These are phyloP conservation scores for Sebastes vulpes DNA, from an alignment of 2,797 vertebrate genomes.

Conservation along the genomic window DNA sequence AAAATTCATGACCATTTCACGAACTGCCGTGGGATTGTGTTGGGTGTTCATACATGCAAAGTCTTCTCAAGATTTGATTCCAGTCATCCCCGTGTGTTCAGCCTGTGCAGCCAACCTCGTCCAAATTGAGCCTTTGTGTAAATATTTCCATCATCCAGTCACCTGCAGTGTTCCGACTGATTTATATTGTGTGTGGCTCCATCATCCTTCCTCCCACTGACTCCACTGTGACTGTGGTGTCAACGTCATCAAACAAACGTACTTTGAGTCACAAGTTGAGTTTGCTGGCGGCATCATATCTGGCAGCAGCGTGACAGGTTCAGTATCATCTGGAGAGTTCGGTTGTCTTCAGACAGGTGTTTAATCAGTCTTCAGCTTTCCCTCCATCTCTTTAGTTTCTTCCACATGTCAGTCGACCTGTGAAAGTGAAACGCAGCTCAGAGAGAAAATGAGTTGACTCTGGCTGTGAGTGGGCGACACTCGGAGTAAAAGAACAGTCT, in stretches of 20 bases:
- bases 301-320: background rate
- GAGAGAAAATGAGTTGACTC: background rate
- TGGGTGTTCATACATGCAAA: background rate
- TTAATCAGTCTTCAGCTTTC: background rate
- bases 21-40: no score
- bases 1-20: no score
- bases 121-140: background rate
- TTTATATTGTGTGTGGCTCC: background rate
- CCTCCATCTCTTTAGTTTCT: background rate
- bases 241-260: background rate
- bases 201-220: background rate
- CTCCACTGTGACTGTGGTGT: conserved; percentile 3
- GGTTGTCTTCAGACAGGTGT: background rate
- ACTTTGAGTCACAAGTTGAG: background rate
- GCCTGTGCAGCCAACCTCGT: background rate
- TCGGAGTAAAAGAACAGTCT: background rate
- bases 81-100: background rate
- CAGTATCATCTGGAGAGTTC: background rate
- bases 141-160: background rate
- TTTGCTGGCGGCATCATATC: background rate
- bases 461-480: conserved; percentile 5
- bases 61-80: background rate
- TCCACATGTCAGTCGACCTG: background rate
- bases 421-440: background rate
- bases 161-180: background rate